Base-by-base conservation (phyloP, 2,888 invertebrate species). In the Macropis europaea region DNA sequence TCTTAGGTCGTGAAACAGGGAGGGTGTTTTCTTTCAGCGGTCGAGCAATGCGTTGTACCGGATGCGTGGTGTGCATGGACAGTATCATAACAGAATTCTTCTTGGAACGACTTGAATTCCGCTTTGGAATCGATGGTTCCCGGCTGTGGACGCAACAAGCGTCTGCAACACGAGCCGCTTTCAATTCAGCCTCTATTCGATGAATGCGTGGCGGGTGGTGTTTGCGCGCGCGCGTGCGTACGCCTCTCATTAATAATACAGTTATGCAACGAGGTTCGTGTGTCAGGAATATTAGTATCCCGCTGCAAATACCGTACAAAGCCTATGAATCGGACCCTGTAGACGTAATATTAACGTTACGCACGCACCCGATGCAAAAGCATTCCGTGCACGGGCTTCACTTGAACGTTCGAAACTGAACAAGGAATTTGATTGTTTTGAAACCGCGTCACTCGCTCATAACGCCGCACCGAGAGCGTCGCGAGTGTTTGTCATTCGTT, bases 91-190 rank as follows among this genome's bases (percentile, higher is more conserved):
- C 6, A 4, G 11, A 36, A 30, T 30, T 28, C 24, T 47, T 57
- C 47, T 38, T 7, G 32, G 26, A 42, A 26, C 30, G 7, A 36
- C 11, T 15, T 9, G 19, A 17, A 26, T 47, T 32, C 11, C 9
- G n/a, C 22, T 5, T 24, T 43, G 22, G 60, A 62, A 62, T 71
- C 40, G 73, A 66, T 59, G 57, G 43, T 64, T 42, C 42, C 40
- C 30, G 57, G 19, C 42, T 9, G 53, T 61, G 78, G 73, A 82
- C 68, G 75, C 72, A 82, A 79, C 80, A 80, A 77, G 61, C 79
- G 45, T 45, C 68, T 24, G 69, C 67, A 67, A 68, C 68, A 53
- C 52, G 36, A 57, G 59, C 24, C 34, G 67, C 52, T 72, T 66
- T 68, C 73, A 26, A 77, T 73, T 69, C 73, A 63, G 61, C 70